These are phyloP conservation scores for Hydroisotoma schaefferi DNA, from an alignment of 2,888 invertebrate genomes.

Conservation along the genomic window DNA sequence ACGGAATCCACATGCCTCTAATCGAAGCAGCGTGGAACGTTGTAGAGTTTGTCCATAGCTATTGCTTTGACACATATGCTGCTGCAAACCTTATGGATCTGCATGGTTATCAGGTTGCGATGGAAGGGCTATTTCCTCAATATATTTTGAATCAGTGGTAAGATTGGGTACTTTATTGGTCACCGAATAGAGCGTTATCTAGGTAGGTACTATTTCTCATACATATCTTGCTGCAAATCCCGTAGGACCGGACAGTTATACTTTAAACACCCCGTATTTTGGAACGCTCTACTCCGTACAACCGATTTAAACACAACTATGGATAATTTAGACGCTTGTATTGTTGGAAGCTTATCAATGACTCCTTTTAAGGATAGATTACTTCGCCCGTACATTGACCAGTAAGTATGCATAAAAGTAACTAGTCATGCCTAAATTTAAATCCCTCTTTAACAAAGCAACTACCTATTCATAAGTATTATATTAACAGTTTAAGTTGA, in stretches of 20 bases:
- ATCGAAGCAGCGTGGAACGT: conserved; percentile 42
- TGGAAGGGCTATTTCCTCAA: conserved; percentile 23
- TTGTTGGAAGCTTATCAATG: conserved; percentile 6
- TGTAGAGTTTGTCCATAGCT: conserved; percentile 36
- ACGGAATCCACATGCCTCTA: conserved; percentile 33
- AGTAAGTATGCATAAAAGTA: too few species aligned
- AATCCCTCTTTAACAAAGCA: background rate
- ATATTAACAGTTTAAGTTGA: too few species aligned
- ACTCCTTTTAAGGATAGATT: conserved; percentile 24
- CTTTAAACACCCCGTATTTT: conserved; percentile 8
- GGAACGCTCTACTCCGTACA: conserved; percentile 34
- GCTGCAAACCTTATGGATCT: conserved; percentile 20
- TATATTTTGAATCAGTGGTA: conserved; percentile 25
- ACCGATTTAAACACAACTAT: conserved; percentile 30
- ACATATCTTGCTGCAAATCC: too few species aligned
- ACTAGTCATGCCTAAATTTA: background rate
- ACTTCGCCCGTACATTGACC: conserved; percentile 21
- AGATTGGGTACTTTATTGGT: background rate
- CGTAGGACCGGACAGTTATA: too few species aligned
- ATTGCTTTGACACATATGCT: conserved; percentile 27
- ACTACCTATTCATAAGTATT: too few species aligned
- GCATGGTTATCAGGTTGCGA: conserved; percentile 21
- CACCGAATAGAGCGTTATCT: background rate
- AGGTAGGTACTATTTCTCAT: background rate
- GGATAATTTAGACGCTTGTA: conserved; percentile 41